Evolutionary conservation across 30 jellyfish, hydroid and myxozoan genomes (phyloP), one percentile per base, ranked within the genome.

Genomic region (Hydractinia echinata): DNA sequence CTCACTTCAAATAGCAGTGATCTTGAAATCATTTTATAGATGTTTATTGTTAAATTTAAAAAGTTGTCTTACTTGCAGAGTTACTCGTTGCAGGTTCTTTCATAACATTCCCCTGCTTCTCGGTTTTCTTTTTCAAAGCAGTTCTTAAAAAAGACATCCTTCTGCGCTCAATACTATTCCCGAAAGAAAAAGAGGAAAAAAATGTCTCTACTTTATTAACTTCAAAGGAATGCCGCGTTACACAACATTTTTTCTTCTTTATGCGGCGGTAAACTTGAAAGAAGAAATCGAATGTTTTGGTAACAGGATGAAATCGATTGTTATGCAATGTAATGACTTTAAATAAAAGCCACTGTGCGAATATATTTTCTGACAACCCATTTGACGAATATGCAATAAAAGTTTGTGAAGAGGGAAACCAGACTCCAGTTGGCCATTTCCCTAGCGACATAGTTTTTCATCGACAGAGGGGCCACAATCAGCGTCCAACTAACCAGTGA

Each of bases 301-400:
- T n/a, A n/a, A n/a, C n/a, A n/a, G n/a, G n/a, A n/a, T n/a, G n/a
- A n/a, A n/a, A n/a, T n/a, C n/a, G n/a, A n/a, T n/a, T n/a, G n/a
- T n/a, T n/a, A n/a, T n/a, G n/a, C n/a, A n/a, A n/a, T n/a, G n/a
- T n/a, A n/a, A n/a, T n/a, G n/a, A n/a, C n/a, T n/a, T n/a, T n/a
- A n/a, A n/a, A n/a, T n/a, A n/a, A n/a, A n/a, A n/a, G n/a, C n/a
- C n/a, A n/a, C n/a, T n/a, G n/a, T n/a, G n/a, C n/a, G n/a, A n/a
- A n/a, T n/a, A n/a, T n/a, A n/a, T n/a, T n/a, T n/a, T n/a, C 68
- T 56, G 68, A 56, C 68, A 56, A 56, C 68, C 68, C 68, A 56
- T 56, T 58, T 1, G 69, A 58, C 69, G 69, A 58, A 58, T 58
- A 3, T 3, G 69, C 1, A 58, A 58, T 58, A 58, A 58, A 58